Evolutionary conservation across 2,113 vertebrate genomes (phyloP).

Genomic region (Periophthalmus modestus): DNA sequence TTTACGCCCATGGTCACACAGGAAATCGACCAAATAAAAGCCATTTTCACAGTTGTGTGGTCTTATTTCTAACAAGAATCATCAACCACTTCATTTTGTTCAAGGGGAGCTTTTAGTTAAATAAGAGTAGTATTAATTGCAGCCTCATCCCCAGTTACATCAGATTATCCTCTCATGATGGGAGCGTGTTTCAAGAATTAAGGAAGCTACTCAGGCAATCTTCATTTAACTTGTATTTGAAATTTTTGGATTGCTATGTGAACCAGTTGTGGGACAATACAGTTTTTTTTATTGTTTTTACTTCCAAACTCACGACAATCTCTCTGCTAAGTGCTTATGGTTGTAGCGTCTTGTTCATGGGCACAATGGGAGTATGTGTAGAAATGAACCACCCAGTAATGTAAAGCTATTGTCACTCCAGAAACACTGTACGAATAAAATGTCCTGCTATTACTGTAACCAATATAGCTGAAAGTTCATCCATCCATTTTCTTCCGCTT

Average conservation of each 20-base stretch:
- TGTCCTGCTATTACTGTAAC: no score
- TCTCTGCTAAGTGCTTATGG: no score
- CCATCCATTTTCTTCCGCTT: no score
- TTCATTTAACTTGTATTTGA: neutral
- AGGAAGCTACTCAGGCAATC: slow-evolving; percentile 6
- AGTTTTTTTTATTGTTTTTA: no score
- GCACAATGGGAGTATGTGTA: no score
- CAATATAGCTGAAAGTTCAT: no score
- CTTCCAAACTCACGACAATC: no score
- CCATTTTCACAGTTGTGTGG: slow-evolving; percentile 28
- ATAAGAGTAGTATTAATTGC: slow-evolving; percentile 75
- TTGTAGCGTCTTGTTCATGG: no score
- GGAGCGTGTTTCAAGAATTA: slow-evolving; percentile 55
- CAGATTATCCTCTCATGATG: slow-evolving; percentile 62
- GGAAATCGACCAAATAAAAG: neutral
- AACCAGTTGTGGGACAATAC: no score
- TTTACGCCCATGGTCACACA: neutral
- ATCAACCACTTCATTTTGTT: slow-evolving; percentile 64
- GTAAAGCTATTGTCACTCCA: no score
- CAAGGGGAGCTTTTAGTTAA: slow-evolving; percentile 71
- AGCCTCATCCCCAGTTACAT: slow-evolving; percentile 61
- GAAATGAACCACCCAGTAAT: no score
- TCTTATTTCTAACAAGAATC: slow-evolving; percentile 68
- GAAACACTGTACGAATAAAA: no score
- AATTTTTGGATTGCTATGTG: neutral